phyloP scores from a whole-genome alignment of 2,797 vertebrate species.

The Sebastes itinus region DNA sequence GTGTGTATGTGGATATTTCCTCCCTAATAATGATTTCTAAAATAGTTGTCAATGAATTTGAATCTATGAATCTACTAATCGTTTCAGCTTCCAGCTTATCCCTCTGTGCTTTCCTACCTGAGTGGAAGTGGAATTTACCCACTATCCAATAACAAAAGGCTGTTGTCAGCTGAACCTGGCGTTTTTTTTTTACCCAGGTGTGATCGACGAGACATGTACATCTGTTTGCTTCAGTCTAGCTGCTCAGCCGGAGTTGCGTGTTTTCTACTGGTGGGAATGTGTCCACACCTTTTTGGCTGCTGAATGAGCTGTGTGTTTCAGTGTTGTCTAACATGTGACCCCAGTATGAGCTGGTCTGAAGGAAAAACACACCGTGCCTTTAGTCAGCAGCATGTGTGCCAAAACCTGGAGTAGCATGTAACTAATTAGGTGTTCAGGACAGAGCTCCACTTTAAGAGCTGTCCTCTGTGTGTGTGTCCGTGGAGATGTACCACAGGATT shows the following conservation, averaged over 20 bases:
- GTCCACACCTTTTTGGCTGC: slow-evolving; percentile 41
- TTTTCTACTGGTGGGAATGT: slow-evolving; percentile 28
- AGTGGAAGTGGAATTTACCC: too few relatives aligned
- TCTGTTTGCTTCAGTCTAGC: slow-evolving; percentile 2
- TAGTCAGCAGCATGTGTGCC: slow-evolving; percentile 1
- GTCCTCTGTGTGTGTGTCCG: background rate
- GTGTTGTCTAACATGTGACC: slow-evolving; percentile 41
- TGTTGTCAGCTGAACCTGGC: background rate
- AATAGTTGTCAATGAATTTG: background rate
- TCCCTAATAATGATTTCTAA: background rate
- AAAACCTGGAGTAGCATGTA: slow-evolving; percentile 1
- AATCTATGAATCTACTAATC: background rate
- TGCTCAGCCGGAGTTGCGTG: slow-evolving; percentile 12
- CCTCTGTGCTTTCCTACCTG: too few relatives aligned
- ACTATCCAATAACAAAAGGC: background rate
- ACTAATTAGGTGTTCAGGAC: slow-evolving; percentile 17
- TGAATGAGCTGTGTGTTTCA: slow-evolving; percentile 68
- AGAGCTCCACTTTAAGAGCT: slow-evolving; percentile 7
- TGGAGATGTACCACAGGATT: background rate
- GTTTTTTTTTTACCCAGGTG: background rate
- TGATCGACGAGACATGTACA: background rate
- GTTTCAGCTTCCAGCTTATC: too few relatives aligned
- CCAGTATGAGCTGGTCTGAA: slow-evolving; percentile 12
- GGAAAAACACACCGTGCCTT: slow-evolving; percentile 28
- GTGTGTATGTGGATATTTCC: background rate